A percentile compares a stretch with the other conserved stretches of the same genome.
Evolutionary conservation across 2,797 vertebrate genomes (phyloP).

Genomic region (Cyclura pinguis): DNA sequence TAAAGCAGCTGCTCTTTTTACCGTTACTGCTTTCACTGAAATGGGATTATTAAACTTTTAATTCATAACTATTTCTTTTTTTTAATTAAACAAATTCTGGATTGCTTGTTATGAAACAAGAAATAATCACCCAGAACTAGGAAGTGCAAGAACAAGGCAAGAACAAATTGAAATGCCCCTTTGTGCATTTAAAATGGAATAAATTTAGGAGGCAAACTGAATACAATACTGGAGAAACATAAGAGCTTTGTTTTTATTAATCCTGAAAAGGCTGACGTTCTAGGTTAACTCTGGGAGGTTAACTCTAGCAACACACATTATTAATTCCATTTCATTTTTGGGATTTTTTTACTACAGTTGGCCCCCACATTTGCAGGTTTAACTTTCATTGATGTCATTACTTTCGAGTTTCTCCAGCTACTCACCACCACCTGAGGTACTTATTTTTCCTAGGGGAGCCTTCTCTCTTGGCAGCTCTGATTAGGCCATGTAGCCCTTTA

Average conservation of each 20-base stretch:
- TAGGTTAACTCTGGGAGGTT: neutral
- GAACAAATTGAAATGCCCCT: neutral
- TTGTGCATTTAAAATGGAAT: neutral
- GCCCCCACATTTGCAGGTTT: too few relatives aligned
- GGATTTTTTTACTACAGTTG: neutral
- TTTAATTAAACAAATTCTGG: constrained; percentile 57
- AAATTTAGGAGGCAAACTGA: constrained; percentile 15
- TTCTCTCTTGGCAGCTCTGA: too few relatives aligned
- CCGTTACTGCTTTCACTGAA: constrained; percentile 52
- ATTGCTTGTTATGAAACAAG: neutral
- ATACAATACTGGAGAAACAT: neutral
- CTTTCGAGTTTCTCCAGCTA: too few relatives aligned
- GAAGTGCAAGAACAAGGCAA: neutral
- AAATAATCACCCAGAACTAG: constrained; percentile 3
- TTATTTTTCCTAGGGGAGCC: too few relatives aligned
- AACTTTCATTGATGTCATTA: too few relatives aligned
- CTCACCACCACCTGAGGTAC: too few relatives aligned
- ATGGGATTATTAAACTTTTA: constrained; percentile 66
- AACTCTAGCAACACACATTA: neutral
- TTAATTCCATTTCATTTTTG: neutral
- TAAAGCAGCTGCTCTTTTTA: constrained; percentile 64
- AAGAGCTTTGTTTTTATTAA: constrained; percentile 17
- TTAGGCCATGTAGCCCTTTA: too few relatives aligned
- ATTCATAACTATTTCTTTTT: constrained; percentile 57
- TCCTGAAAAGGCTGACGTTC: neutral